Evolutionary conservation across 2,113 vertebrate species (phyloP).

Genomic region (Oncorhynchus clarkii): DNA sequence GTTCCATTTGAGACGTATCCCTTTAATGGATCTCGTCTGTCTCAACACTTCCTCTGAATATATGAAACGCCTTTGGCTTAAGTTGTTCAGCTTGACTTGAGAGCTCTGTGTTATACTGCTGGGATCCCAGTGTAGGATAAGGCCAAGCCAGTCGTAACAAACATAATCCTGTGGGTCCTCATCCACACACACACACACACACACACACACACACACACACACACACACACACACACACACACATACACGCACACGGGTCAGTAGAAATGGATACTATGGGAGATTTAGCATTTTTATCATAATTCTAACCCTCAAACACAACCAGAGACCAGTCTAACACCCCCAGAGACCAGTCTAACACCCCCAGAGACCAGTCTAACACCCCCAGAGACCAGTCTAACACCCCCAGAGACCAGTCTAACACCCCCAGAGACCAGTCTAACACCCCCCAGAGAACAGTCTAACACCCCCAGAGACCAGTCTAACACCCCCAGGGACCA

Average conservation of each 20-base stretch:
- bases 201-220: too few relatives aligned
- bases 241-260: slow-evolving; percentile 56
- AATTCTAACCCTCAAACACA: slow-evolving; percentile 17
- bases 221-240: slow-evolving; percentile 13
- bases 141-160: not conserved
- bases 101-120: slow-evolving; percentile 30
- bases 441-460: too few relatives aligned
- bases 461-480: too few relatives aligned
- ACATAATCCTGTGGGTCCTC: slow-evolving; percentile 50
- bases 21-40: slow-evolving; percentile 6
- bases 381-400: too few relatives aligned
- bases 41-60: slow-evolving; percentile 17
- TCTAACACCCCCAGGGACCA: too few relatives aligned
- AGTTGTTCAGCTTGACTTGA: slow-evolving; percentile 55
- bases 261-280: slow-evolving; percentile 30
- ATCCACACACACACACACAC: not conserved
- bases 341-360: too few relatives aligned
- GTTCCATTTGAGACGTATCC: too few relatives aligned
- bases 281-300: slow-evolving; percentile 46
- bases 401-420: too few relatives aligned
- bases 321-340: too few relatives aligned
- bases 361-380: too few relatives aligned
- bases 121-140: slow-evolving; percentile 23
- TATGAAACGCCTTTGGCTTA: slow-evolving; percentile 38
- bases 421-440: too few relatives aligned